Evolutionary conservation across 2,113 vertebrate species (phyloP).

Genomic region (Sceloporus tristichus): DNA sequence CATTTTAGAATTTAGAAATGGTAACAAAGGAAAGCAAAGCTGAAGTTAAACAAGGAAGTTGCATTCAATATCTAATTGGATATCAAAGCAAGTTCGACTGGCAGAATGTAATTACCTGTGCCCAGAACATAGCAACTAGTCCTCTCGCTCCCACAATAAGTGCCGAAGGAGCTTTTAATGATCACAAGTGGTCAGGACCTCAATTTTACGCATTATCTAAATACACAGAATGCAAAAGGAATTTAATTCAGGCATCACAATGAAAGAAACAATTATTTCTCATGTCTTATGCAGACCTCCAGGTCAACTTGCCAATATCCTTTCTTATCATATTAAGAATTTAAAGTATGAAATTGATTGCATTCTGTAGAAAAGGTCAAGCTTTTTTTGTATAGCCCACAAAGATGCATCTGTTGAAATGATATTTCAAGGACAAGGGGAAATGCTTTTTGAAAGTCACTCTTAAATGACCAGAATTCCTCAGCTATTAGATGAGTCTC

Average conservation of each 20-base stretch:
- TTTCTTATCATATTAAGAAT: conserved; percentile 68
- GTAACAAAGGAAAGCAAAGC: neutral
- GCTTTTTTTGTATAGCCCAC: neutral
- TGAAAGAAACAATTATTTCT: conserved; percentile 67
- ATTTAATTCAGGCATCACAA: conserved; percentile 59
- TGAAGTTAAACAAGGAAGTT: neutral
- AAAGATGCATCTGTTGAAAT: neutral
- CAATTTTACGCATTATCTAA: neutral
- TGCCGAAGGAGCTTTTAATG: neutral
- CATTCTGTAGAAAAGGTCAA: conserved; percentile 51
- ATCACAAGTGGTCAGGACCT: neutral
- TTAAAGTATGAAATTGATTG: conserved; percentile 63
- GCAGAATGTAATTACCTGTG: neutral
- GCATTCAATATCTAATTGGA: fast-evolving
- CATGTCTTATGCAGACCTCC: conserved; percentile 53
- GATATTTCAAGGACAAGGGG: conserved; percentile 60
- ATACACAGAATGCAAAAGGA: conserved; percentile 22
- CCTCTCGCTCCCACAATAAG: neutral
- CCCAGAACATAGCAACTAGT: neutral
- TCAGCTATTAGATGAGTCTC: neutral
- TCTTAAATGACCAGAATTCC: neutral
- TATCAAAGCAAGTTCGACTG: fast-evolving
- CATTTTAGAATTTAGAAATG: fast-evolving
- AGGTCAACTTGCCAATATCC: conserved; percentile 54
- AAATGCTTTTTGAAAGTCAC: conserved; percentile 26